Base-by-base conservation (phyloP, 2,888 invertebrate species). In the Yponomeuta sedellus region DNA sequence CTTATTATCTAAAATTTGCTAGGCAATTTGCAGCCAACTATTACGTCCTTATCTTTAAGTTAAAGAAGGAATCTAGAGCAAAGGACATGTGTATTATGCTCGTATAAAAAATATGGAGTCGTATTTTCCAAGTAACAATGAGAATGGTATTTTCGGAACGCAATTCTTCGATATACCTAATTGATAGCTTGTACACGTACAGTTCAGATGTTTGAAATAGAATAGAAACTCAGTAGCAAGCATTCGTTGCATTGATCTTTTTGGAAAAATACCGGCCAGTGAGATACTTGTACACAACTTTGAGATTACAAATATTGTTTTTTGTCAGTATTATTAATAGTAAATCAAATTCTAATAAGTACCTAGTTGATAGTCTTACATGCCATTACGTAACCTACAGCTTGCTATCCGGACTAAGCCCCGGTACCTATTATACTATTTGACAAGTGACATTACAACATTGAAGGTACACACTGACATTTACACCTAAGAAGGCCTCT, bases 391-490 rank as follows among this genome's bases (percentile, higher is more conserved):
- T 52, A 52, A 16, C 8, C 40, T 19, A 63, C 65, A 72, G 69
- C 69, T 67, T 68, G 72, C 71, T 75, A 75, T 72, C 67, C 68
- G 72, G 72, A 71, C 69, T 73, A 73, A 77, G 80, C 81, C 79
- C 69, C 77, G 76, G 79, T 78, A 34, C 34, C 34, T 34, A 34
- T 34, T 34, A 74, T 75, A 78, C 79, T 44, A 44, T 81, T 85
- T 79, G 79, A 73, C 79, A 75, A 84, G 80, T 87, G 89, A 86
- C 86, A 88, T 89, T 90, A 88, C 84, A 85, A 20, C 25, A 34
- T 11, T 2, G 12, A 39, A 5, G 10, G 34, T 34, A 39, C 16
- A 19, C 22, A 61, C 44, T 52, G 44, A 52, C 44, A 52, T 52
- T 52, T 52, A 3, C 16, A 16, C 16, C 39, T 19, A 62, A 62